Evolutionary conservation across 2,113 vertebrate genomes (phyloP).

Genomic region (Cyanistes caeruleus): DNA sequence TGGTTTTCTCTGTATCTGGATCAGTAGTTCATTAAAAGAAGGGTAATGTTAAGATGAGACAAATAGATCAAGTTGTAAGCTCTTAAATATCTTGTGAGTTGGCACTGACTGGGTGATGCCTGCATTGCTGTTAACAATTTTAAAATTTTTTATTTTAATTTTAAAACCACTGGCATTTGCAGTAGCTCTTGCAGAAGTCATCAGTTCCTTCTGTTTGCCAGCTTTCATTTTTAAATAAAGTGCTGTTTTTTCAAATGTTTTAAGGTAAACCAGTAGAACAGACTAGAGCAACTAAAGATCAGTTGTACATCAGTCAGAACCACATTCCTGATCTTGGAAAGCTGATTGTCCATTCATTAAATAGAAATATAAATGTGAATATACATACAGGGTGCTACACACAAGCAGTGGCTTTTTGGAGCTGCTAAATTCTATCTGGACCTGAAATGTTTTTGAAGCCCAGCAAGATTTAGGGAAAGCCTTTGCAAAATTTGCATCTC

Average conservation of each 20-base stretch:
- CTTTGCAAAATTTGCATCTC: background rate
- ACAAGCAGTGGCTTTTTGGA: background rate
- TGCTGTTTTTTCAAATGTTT: background rate
- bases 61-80: background rate
- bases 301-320: background rate
- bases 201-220: background rate
- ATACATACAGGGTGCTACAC: no score
- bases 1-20: background rate
- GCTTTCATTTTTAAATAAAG: background rate
- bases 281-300: background rate
- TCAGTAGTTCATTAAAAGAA: background rate
- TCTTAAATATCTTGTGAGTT: background rate
- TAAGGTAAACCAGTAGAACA: background rate
- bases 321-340: background rate
- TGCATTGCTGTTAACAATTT: background rate
- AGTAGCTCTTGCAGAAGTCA: background rate
- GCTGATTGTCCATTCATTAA: background rate
- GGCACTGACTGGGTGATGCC: background rate
- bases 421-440: background rate
- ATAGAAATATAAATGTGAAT: background rate
- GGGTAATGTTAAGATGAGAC: background rate
- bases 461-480: background rate
- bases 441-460: background rate
- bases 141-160: background rate
- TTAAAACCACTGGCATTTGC: background rate